Evolutionary conservation across 2,113 vertebrate species (phyloP), one percentile per base, ranked within the genome.

Genomic region (Pandion haliaetus): DNA sequence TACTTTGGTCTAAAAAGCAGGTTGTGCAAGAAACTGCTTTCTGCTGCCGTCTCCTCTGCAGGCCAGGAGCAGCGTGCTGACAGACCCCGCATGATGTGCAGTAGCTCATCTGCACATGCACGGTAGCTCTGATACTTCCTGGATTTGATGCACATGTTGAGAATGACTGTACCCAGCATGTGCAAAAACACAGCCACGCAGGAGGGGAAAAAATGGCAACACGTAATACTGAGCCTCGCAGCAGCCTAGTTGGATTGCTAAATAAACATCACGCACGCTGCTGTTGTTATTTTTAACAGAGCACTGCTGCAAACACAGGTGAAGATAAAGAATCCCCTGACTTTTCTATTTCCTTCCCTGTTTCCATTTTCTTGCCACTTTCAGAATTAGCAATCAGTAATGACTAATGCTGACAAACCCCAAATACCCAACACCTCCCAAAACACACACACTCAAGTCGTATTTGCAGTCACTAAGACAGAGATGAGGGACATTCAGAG

Each of bases 141-240:
- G 95, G 79, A 86, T 96, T 26, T 10, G 76, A 32, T 58, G 95
- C 95, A 96, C 94, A 88, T 95, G 93, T 92, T 54, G 82, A 29
- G 94, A 80, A 77, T 2, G 82, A 57, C 76, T 83, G 95, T 88
- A 65, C 93, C 93, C 91, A 66, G 91, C 95, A 70, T 83, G 94
- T 92, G 88, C 85, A 76, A 13, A 55, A 54, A 29, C 24, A 45
- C 72, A 69, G 79, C 17, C 90, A 5, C 73, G 5, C 50, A 4
- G 91, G 50, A 93, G 92, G 82, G 85, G 10, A 31, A 71, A 70
- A 79, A 44, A 49, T 0, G 28, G 67, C 8, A 83, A 36, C 17
- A 3, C 31, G 1, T 3, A 40, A n/a, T 2, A 24, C 76, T 14
- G 50, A 85, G 83, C 67, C 77, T 45, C 40, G 0, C 73, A 31